Evolutionary conservation across 2,888 invertebrate species (phyloP).

Genomic region (Marronus borbonicus): DNA sequence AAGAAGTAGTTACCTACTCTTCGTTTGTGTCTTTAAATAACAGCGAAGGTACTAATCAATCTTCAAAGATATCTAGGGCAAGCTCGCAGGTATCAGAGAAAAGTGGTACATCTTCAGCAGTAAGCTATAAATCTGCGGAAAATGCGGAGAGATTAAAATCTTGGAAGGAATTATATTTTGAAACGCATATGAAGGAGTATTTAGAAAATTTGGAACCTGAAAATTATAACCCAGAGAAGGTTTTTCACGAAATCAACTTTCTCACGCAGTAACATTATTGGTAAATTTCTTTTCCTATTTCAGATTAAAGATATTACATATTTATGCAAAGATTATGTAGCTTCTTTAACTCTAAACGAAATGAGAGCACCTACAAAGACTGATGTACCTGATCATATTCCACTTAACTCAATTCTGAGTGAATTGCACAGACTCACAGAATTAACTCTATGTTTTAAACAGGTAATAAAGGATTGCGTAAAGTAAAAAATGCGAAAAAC

Average conservation of each 20-base stretch:
- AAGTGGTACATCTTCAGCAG: conserved; percentile 12
- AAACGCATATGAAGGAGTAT: conserved; percentile 64
- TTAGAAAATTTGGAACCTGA: conserved; percentile 66
- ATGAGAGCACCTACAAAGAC: conserved; percentile 58
- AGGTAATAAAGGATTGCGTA: conserved; percentile 57
- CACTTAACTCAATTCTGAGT: conserved; percentile 62
- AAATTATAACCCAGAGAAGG: conserved; percentile 64
- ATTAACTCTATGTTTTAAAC: conserved; percentile 65
- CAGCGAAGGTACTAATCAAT: neutral
- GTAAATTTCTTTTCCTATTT: neutral
- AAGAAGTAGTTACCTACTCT: conserved; percentile 11
- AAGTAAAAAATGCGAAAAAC: neutral
- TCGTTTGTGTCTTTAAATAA: neutral
- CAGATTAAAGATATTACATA: conserved; percentile 64
- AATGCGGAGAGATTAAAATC: conserved; percentile 51
- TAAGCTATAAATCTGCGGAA: neutral
- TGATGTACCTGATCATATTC: conserved; percentile 61
- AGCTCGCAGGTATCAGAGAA: conserved; percentile 32
- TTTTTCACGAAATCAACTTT: conserved; percentile 43
- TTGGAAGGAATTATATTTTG: conserved; percentile 66
- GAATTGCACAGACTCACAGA: conserved; percentile 63
- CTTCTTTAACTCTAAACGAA: conserved; percentile 60
- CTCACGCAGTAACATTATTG: neutral
- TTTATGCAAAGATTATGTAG: conserved; percentile 62
- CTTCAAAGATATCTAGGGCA: neutral